A percentile compares a stretch with the other conserved stretches of the same genome.
These are phyloP conservation scores for Cirrhinus mrigala DNA, from an alignment of 2,797 vertebrate genomes.

Conservation along the genomic window DNA sequence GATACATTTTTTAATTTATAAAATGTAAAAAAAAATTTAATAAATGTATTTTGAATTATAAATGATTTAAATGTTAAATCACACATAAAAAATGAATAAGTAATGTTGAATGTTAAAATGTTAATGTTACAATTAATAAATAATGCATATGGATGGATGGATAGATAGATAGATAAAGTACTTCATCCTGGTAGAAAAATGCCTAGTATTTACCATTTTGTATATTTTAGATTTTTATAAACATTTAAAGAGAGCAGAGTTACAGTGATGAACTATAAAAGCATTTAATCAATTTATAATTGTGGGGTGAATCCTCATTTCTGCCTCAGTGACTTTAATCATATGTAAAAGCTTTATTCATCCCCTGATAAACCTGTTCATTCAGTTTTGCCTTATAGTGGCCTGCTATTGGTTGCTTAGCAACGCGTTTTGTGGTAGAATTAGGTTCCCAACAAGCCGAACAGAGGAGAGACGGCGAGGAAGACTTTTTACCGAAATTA, in stretches of 20 bases:
- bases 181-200: background rate
- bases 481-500: slow-evolving; percentile 46
- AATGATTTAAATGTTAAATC: too few relatives aligned
- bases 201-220: background rate
- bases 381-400: slow-evolving; percentile 22
- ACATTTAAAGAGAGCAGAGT: background rate
- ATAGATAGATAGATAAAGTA: too few relatives aligned
- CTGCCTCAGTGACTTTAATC: slow-evolving; percentile 8
- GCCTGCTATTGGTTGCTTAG: slow-evolving; percentile 53
- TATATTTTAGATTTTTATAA: background rate
- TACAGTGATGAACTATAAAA: background rate
- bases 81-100: too few relatives aligned
- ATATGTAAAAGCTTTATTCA: slow-evolving; percentile 16
- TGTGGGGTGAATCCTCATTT: background rate
- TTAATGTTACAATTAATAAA: too few relatives aligned
- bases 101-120: too few relatives aligned
- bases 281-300: background rate
- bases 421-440: slow-evolving; percentile 49
- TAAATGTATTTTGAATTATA: too few relatives aligned
- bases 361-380: slow-evolving; percentile 33
- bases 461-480: slow-evolving; percentile 19
- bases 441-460: slow-evolving; percentile 42
- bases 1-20: too few relatives aligned
- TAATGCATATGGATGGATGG: too few relatives aligned
- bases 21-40: too few relatives aligned